Conservation (phyloP, 2,797 vertebrate species). For the Phalanger gymnotis region DNA sequence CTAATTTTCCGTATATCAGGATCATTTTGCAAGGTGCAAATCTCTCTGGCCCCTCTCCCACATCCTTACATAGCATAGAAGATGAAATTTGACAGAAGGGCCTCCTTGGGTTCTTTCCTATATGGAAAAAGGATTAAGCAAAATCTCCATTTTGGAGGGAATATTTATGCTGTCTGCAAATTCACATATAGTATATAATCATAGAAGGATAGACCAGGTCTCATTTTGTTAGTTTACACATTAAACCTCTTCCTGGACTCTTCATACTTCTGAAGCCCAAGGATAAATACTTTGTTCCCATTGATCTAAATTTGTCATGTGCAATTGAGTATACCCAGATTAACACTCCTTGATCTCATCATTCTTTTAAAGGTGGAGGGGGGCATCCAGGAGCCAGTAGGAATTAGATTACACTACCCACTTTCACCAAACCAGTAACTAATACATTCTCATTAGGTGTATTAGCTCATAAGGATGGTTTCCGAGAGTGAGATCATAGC, state of each 20-base stretch:
- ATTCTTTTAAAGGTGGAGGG: slow-evolving; percentile 20
- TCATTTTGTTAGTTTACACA: neutral
- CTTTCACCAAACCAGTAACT: slow-evolving; percentile 63
- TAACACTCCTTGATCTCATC: slow-evolving; percentile 64
- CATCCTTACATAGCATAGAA: slow-evolving; percentile 77
- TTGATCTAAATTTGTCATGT: neutral
- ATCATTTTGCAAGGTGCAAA: slow-evolving; percentile 73
- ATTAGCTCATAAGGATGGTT: slow-evolving; percentile 57
- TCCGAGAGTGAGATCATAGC: slow-evolving; percentile 48
- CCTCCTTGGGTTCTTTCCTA: slow-evolving; percentile 77
- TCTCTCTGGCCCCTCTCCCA: slow-evolving; percentile 60
- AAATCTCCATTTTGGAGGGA: slow-evolving; percentile 70
- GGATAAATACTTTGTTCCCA: neutral
- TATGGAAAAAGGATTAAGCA: slow-evolving; percentile 70
- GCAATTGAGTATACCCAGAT: slow-evolving; percentile 31
- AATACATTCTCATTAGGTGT: slow-evolving; percentile 68
- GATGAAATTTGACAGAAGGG: slow-evolving; percentile 78
- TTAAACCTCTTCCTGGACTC: neutral
- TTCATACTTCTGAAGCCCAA: neutral
- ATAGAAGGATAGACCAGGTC: neutral
- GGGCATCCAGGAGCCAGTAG: slow-evolving; percentile 51
- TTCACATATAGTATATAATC: neutral
- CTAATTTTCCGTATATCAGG: slow-evolving; percentile 70
- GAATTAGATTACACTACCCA: slow-evolving; percentile 60
- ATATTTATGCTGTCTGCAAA: slow-evolving; percentile 23